phyloP scores from a whole-genome alignment of 1,140 invertebrate genomes.

The Gonatopus flavifemur region DNA sequence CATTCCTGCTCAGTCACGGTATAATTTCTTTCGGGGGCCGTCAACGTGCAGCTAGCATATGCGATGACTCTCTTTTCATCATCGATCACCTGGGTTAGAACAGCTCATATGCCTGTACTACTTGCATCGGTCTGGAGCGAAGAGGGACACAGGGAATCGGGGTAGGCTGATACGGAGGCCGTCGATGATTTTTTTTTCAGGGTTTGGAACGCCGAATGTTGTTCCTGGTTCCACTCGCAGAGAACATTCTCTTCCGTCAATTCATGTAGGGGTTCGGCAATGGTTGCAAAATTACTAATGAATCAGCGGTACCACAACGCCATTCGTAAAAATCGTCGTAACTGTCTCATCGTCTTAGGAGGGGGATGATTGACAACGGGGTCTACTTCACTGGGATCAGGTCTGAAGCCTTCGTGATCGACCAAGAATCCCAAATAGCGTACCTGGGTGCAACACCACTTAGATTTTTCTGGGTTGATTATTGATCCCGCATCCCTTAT shows the following conservation, averaged over 20 bases:
- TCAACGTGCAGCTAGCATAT: neutral
- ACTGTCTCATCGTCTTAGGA: conserved; percentile 23
- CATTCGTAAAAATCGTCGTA: conserved; percentile 29
- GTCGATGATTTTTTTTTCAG: neutral
- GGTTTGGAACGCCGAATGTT: conserved; percentile 22
- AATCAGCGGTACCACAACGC: conserved; percentile 44
- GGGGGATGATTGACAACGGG: conserved; percentile 9
- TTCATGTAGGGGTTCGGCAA: conserved; percentile 30
- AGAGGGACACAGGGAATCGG: neutral
- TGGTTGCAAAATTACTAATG: conserved; percentile 37
- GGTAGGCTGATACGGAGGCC: neutral
- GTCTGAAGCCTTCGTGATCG: neutral
- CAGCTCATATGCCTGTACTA: neutral
- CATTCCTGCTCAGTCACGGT: neutral
- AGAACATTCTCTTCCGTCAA: conserved; percentile 38
- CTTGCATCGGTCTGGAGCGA: neutral
- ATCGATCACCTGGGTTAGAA: neutral
- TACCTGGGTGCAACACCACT: neutral
- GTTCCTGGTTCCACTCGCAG: conserved; percentile 30
- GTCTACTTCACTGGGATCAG: conserved; percentile 2
- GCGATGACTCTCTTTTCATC: neutral
- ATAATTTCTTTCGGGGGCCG: neutral
- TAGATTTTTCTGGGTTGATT: conserved; percentile 3
- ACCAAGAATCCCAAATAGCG: conserved; percentile 10
- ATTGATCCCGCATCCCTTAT: neutral